Base-by-base conservation (phyloP, 92 coral and sea anemone species). In the Virgularia gustaviana region DNA sequence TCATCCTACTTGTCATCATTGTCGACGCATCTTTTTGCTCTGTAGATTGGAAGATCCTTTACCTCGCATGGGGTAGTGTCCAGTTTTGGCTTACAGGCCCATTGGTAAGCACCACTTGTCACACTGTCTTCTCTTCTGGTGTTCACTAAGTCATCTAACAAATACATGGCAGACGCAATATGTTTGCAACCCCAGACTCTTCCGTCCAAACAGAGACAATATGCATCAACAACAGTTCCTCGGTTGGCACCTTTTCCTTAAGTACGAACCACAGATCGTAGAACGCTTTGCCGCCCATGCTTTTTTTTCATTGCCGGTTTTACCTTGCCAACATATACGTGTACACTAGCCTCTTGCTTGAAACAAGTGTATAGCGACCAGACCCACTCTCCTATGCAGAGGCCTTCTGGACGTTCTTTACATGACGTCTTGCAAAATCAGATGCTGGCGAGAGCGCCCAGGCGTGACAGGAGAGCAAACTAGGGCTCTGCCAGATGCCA, bases 31-130 rank as follows among this genome's bases (percentile, higher is more conserved):
- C n/a, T n/a, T n/a, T 33, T 67, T 36, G 54, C 76, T 80, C 80
- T 83, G 43, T 83, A 70, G 51, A 83, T 87, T 33, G 62, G 36
- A 24, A 87, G 55, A 51, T 70, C 71, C 77, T 79, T 79, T 36
- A 75, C 72, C 36, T 78, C 85, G 55, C 81, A 66, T 24, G 87
- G 62, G 15, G 8, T 55, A 6, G 31, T n/a, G 15, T 19, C 31
- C 11, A 36, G 12, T 55, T 55, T 18, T 55, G 18, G 62, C 31
- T 24, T 55, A 25, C 62, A 25, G 25, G 25, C 31, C 62, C 62
- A 55, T 16, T 25, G 25, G 31, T 36, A 55, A 33, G 11, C 62
- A 10, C 33, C 32, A 27, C 62, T 55, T 22, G 62, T 55, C 15
- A 55, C 62, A 55, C 62, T 55, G 62, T 55, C 62, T 25, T 55